Conservation (phyloP, 2,113 vertebrate species). For the Mormyrus lacerda region DNA sequence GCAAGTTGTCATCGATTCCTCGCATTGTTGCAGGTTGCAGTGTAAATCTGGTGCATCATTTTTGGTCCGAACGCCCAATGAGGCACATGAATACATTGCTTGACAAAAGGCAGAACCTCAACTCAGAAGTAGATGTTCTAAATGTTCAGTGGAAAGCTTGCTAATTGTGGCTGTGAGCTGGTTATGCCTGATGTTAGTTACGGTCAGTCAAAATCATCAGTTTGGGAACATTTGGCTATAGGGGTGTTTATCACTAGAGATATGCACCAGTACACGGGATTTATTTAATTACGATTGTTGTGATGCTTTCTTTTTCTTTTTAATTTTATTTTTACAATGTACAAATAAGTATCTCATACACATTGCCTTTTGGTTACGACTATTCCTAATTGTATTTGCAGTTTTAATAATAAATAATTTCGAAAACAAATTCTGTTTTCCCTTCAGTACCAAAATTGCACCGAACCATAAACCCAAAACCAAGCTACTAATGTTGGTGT, state of each 20-base stretch:
- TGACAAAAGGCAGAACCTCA: background rate
- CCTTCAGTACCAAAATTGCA: background rate
- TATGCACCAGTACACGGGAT: background rate
- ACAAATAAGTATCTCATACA: background rate
- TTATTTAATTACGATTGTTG: background rate
- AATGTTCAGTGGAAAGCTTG: background rate
- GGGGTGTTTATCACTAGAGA: background rate
- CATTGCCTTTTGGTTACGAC: background rate
- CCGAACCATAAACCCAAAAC: background rate
- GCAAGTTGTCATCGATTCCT: background rate
- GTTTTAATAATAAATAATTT: background rate
- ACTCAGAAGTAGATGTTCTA: background rate
- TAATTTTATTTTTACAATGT: background rate
- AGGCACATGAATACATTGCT: background rate
- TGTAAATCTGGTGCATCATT: background rate
- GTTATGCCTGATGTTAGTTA: background rate
- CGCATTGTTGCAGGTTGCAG: background rate
- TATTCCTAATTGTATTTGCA: background rate
- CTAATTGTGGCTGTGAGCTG: background rate
- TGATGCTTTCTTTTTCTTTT: background rate
- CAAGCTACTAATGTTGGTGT: background rate
- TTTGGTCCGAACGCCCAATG: background rate
- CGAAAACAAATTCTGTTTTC: background rate
- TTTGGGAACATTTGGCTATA: background rate
- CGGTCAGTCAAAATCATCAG: background rate